Conservation (phyloP, 2,888 invertebrate genomes). For the Ichneumon xanthorius region DNA sequence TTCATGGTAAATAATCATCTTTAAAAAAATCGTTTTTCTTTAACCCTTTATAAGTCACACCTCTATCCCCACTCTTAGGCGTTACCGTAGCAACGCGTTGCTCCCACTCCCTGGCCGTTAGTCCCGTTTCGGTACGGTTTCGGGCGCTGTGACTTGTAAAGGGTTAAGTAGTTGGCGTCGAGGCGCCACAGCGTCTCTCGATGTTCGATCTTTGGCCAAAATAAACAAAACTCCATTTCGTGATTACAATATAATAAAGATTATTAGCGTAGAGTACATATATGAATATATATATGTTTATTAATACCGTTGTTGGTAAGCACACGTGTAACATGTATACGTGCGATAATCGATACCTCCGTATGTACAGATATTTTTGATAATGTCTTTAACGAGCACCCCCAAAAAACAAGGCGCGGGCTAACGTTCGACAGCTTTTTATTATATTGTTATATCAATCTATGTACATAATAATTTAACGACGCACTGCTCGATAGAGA, state of each 20-base stretch:
- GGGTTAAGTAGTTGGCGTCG: too few relatives aligned
- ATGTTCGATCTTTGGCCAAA: not conserved
- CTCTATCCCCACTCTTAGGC: too few relatives aligned
- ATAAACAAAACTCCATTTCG: constrained; percentile 21
- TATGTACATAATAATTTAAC: constrained; percentile 53
- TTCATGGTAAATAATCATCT: constrained; percentile 18
- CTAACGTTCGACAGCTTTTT: constrained; percentile 21
- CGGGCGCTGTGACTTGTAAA: too few relatives aligned
- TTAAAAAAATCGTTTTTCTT: not conserved
- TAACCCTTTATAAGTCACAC: not conserved
- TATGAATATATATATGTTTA: not conserved
- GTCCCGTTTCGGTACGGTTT: too few relatives aligned
- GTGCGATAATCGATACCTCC: constrained; percentile 10
- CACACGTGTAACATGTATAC: not conserved
- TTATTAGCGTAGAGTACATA: not conserved
- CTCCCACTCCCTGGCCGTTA: too few relatives aligned
- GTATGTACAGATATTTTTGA: constrained; percentile 48
- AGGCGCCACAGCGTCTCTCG: too few relatives aligned
- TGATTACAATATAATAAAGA: constrained; percentile 28
- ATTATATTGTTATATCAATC: constrained; percentile 28
- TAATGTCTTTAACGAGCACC: constrained; percentile 38
- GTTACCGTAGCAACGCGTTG: too few relatives aligned
- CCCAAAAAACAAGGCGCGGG: not conserved
- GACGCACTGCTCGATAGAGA: constrained; percentile 18
- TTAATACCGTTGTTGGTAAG: not conserved